Conservation (phyloP, 1,140 invertebrate species). For the Aphaenogaster ashmeadi region DNA sequence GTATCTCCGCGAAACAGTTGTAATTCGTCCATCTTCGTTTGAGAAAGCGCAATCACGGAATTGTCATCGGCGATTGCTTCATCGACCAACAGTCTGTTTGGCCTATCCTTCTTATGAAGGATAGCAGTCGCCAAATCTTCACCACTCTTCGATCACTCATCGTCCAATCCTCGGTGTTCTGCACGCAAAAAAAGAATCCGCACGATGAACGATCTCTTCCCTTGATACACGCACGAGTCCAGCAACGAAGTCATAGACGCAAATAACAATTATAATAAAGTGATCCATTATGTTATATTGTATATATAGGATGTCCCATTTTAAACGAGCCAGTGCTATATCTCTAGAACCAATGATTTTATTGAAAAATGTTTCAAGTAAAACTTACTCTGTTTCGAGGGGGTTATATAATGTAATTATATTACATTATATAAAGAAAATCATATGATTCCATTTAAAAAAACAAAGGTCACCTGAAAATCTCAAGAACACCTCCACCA, state of each 20-base stretch:
- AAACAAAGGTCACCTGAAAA: too few species aligned
- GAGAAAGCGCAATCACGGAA: slow-evolving; percentile 97
- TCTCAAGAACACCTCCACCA: too few species aligned
- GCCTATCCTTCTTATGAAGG: slow-evolving; percentile 98
- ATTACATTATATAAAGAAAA: too few species aligned
- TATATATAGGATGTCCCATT: too few species aligned
- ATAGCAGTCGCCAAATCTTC: slow-evolving; percentile 99
- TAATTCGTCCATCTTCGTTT: slow-evolving; percentile 99
- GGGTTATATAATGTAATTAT: too few species aligned
- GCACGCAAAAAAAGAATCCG: slow-evolving; percentile 53
- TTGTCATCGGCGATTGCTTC: slow-evolving; percentile 99
- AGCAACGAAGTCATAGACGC: slow-evolving; percentile 57
- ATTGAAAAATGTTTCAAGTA: too few species aligned
- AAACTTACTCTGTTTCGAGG: too few species aligned
- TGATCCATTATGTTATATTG: too few species aligned
- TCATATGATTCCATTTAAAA: too few species aligned
- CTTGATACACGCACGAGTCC: slow-evolving; percentile 36
- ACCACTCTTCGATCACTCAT: slow-evolving; percentile 86
- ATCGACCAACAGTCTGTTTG: slow-evolving; percentile 99
- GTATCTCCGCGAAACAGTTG: slow-evolving; percentile 99
- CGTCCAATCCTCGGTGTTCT: slow-evolving; percentile 54
- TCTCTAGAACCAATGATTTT: too few species aligned
- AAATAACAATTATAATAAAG: background rate
- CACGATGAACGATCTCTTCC: slow-evolving; percentile 59
- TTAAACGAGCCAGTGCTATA: too few species aligned